Evolutionary conservation across 2,113 vertebrate genomes (phyloP).

Genomic region (Lynx canadensis): DNA sequence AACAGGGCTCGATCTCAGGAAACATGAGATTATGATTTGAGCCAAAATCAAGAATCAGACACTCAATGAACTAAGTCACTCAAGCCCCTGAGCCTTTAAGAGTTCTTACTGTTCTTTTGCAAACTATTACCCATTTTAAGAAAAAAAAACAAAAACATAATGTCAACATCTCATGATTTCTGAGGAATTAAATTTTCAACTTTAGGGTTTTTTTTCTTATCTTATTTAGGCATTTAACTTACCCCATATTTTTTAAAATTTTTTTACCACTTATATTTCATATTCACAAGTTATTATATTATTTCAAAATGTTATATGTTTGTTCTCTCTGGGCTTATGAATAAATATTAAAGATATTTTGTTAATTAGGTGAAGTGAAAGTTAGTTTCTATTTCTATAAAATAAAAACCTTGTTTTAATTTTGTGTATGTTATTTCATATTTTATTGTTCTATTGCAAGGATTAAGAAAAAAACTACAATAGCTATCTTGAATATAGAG

Average conservation of each 20-base stretch:
- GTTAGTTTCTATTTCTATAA: conserved; percentile 28
- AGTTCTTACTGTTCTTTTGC: background rate
- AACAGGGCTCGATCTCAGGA: too few relatives aligned
- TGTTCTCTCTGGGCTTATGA: background rate
- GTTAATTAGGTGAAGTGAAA: background rate
- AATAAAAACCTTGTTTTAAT: background rate
- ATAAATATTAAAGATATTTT: background rate
- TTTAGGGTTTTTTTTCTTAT: background rate
- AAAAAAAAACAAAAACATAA: background rate
- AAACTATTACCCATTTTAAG: background rate
- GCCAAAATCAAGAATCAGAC: too few relatives aligned
- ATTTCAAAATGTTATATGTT: background rate
- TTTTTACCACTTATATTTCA: background rate
- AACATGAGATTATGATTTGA: too few relatives aligned
- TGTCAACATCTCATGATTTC: background rate
- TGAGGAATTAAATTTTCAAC: background rate
- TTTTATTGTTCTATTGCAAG: background rate
- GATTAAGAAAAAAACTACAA: background rate
- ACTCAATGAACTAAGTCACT: too few relatives aligned
- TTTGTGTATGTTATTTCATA: background rate
- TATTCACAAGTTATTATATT: background rate
- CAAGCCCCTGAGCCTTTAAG: background rate
- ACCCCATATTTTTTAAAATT: background rate
- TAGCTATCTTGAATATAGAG: background rate
- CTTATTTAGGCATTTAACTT: background rate